Evolutionary conservation across 2,888 invertebrate species (phyloP), one percentile per base, ranked within the genome.

Genomic region (Augiades crinisus): DNA sequence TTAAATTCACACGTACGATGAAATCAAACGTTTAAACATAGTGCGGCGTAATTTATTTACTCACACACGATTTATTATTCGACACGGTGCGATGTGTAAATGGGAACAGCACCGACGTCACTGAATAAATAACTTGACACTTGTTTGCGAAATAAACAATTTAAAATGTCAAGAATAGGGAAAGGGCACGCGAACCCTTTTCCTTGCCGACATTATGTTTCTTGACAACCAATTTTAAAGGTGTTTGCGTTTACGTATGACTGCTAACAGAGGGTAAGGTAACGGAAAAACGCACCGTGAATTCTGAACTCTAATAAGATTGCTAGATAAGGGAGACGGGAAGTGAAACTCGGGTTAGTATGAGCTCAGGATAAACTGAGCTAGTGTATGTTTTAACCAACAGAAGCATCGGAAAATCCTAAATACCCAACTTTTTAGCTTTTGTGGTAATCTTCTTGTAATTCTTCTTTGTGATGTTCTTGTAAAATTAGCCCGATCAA

Each of bases 141-240:
- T 85, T 85, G 88, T 84, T 81, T 73, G 75, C 77, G 44, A 86
- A 87, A 87, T 85, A 88, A 87, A 89, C 86, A 89, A 87, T 88
- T 88, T 88, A 86, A 86, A 88, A 87, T 84, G 88, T 88, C 87
- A 88, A 85, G 87, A 81, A 83, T 77, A 77, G 79, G 77, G 72
- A 78, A 83, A 86, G 84, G 88, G 85, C 73, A 69, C 65, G 65
- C 67, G 61, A 84, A 84, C 86, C 86, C 82, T 83, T 72, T 74
- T 73, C 75, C 70, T 60, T 58, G 58, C 73, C 72, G 74, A 75
- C 85, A 82, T 85, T 82, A 81, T 81, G 82, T 80, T 81, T 79
- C 78, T 83, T 82, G 82, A 83, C 86, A 83, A 79, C 75, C 81
- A 80, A 83, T 82, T 87, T 81, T 60, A 57, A 60, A 61, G 63